Evolutionary conservation across 2,113 vertebrate species (phyloP).

Genomic region (Apteryx mantelli): DNA sequence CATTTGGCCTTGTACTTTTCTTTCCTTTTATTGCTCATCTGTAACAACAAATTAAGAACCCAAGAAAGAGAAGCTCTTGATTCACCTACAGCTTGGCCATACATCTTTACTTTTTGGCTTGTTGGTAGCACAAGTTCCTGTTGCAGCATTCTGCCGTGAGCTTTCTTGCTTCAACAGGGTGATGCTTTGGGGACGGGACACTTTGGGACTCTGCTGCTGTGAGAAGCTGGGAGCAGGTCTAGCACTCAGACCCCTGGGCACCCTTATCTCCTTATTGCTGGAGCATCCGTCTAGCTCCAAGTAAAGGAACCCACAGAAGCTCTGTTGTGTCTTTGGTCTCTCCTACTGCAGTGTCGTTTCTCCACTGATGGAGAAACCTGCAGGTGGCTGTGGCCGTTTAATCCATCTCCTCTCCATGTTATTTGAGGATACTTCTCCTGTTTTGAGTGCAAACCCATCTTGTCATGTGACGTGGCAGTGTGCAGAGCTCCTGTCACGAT

Average conservation of each 20-base stretch:
- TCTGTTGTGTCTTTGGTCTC: neutral
- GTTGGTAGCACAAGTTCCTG: neutral
- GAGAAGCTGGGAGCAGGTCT: neutral
- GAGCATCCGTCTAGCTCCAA: neutral
- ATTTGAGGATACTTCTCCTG: neutral
- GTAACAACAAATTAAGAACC: neutral
- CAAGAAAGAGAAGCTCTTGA: neutral
- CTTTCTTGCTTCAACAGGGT: neutral
- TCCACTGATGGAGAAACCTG: neutral
- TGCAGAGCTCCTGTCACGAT: neutral
- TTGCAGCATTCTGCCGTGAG: neutral
- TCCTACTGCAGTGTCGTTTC: neutral
- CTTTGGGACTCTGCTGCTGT: neutral
- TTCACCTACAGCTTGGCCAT: neutral
- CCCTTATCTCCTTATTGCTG: neutral
- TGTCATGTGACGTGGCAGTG: neutral
- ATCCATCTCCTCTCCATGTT: neutral
- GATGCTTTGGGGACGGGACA: neutral
- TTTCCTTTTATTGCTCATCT: conserved; percentile 9
- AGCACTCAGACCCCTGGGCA: neutral
- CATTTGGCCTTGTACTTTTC: conserved; percentile 9
- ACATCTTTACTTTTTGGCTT: neutral
- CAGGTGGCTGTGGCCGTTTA: neutral
- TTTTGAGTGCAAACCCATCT: neutral
- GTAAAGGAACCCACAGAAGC: neutral